Evolutionary conservation across 2,888 invertebrate genomes (phyloP).

Genomic region (Catocala sponsa): DNA sequence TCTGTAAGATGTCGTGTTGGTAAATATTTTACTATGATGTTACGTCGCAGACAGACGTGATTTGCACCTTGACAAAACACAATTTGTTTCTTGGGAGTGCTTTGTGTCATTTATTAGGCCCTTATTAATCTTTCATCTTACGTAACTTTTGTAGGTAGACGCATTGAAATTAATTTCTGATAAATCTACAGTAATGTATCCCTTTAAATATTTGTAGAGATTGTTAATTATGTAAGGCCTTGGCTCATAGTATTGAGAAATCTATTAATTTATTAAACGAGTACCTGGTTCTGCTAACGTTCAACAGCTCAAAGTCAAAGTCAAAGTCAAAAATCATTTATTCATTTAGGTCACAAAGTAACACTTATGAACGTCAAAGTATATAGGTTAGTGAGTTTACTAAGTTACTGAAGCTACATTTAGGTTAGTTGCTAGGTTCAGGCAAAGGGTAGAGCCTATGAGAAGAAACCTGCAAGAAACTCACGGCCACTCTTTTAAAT

Average conservation of each 20-base stretch:
- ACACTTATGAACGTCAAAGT: no score
- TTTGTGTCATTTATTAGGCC: slow-evolving; percentile 38
- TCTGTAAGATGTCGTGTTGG: slow-evolving; percentile 64
- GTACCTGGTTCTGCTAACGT: not conserved
- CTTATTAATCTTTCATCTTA: slow-evolving; percentile 19
- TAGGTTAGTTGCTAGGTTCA: no score
- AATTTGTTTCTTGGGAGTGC: slow-evolving; percentile 57
- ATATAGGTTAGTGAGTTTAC: no score
- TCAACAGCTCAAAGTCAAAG: no score
- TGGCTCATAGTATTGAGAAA: not conserved
- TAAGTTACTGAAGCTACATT: no score
- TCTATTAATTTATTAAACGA: not conserved
- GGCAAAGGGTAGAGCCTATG: no score
- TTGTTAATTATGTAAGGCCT: not conserved
- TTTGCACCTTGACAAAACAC: slow-evolving; percentile 61
- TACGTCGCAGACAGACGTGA: slow-evolving; percentile 63
- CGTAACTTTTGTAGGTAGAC: slow-evolving; percentile 1
- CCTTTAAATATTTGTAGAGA: slow-evolving; percentile 1
- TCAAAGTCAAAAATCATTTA: no score
- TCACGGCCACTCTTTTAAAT: no score
- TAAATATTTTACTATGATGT: slow-evolving; percentile 64
- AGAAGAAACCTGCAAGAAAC: no score
- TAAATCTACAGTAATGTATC: not conserved
- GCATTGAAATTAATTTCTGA: slow-evolving; percentile 4
- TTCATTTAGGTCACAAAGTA: no score